These are phyloP conservation scores for Gorsachius goisagi DNA, from an alignment of 2,113 vertebrate species.

Conservation along the genomic window DNA sequence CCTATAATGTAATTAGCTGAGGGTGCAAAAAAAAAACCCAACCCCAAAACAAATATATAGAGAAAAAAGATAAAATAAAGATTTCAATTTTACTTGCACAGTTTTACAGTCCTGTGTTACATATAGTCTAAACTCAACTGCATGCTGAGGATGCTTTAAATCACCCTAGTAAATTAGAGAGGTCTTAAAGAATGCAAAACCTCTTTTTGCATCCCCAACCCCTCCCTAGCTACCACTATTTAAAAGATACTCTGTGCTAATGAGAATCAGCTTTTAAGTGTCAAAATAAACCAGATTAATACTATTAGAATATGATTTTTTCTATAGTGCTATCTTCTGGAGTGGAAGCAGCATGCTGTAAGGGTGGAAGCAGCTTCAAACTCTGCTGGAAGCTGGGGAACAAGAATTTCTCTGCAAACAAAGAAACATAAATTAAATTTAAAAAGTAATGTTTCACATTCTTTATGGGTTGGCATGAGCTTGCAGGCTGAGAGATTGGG, in stretches of 20 bases:
- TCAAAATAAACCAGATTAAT: background rate
- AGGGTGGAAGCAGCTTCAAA: background rate
- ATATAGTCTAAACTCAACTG: background rate
- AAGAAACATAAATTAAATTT: slow-evolving; percentile 24
- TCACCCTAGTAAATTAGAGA: background rate
- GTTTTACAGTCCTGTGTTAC: background rate
- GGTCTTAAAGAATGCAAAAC: background rate
- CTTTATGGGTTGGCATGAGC: background rate
- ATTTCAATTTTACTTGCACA: background rate
- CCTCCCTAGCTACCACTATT: background rate
- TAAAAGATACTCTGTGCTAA: background rate
- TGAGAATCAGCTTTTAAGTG: background rate
- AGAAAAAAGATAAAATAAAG: background rate
- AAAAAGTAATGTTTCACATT: background rate
- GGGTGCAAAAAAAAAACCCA: background rate
- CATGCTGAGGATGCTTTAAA: background rate
- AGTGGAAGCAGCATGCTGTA: background rate
- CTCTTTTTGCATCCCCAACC: background rate
- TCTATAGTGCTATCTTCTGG: background rate
- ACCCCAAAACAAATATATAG: background rate
- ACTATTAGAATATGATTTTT: background rate
- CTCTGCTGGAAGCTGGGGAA: background rate
- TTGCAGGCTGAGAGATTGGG: background rate
- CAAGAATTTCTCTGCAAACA: background rate
- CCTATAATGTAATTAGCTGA: background rate